phyloP scores from a whole-genome alignment of 2,888 invertebrate species.

The Apoda limacodes region DNA sequence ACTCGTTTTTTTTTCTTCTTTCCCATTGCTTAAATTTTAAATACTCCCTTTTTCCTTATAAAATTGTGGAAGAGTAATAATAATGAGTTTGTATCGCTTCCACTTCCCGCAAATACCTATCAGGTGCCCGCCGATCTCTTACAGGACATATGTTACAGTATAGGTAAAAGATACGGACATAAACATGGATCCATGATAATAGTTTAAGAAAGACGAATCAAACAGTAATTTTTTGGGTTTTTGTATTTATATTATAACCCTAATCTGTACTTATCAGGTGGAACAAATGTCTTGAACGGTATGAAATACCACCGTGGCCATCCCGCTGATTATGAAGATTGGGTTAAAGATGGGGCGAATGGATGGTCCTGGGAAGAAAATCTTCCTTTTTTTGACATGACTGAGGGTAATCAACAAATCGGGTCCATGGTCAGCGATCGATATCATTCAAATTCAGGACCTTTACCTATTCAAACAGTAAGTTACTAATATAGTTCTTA shows the following conservation, averaged over 20 bases:
- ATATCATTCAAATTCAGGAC: conserved; percentile 68
- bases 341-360: conserved; percentile 74
- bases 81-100: too few species aligned
- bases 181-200: too few species aligned
- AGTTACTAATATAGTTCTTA: conserved; percentile 9
- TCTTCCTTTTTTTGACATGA: conserved; percentile 73
- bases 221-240: neutral
- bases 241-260: neutral
- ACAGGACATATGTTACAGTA: too few species aligned
- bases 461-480: conserved; percentile 63
- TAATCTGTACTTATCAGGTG: conserved; percentile 61
- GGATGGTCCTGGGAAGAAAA: conserved; percentile 81
- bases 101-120: too few species aligned
- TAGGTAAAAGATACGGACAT: too few species aligned
- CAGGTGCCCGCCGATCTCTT: too few species aligned
- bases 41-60: too few species aligned
- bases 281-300: conserved; percentile 78
- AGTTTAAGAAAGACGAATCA: neutral
- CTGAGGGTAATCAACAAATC: conserved; percentile 73
- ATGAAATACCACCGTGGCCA: conserved; percentile 86
- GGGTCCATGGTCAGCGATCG: conserved; percentile 58
- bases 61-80: too few species aligned
- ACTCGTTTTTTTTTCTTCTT: too few species aligned
- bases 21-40: too few species aligned
- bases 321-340: conserved; percentile 76